Percentiles rank a stretch among this genome's conserved stretches.
phyloP scores from a whole-genome alignment of 2,113 vertebrate genomes.

The Chaetorhynchus papuensis region DNA sequence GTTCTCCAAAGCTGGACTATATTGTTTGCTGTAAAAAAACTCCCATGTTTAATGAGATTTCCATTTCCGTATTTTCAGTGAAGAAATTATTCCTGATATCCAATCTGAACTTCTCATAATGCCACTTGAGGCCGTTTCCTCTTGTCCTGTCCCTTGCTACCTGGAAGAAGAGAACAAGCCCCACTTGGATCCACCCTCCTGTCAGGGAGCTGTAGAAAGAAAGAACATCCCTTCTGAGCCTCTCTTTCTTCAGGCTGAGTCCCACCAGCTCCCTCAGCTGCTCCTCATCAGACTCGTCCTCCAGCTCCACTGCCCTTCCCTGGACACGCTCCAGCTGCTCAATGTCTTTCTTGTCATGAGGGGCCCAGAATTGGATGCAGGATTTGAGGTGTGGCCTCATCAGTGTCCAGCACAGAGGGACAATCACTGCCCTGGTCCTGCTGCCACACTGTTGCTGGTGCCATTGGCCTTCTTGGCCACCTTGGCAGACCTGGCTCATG shows the following conservation, averaged over 20 bases:
- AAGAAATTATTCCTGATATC: not conserved
- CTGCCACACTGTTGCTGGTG: not conserved
- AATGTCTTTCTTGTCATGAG: fast-evolving
- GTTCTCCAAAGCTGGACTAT: not conserved
- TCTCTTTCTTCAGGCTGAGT: not conserved
- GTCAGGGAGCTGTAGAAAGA: too few species aligned
- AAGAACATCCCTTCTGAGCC: fast-evolving
- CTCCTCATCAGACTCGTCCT: not conserved
- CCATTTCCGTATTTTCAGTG: not conserved
- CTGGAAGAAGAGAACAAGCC: not conserved
- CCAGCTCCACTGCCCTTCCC: fast-evolving
- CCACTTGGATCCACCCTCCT: fast-evolving
- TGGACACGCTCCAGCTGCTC: fast-evolving
- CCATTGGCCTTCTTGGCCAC: not conserved
- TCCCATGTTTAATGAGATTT: not conserved
- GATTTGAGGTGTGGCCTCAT: fast-evolving
- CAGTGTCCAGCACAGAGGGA: not conserved
- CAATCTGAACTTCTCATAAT: not conserved
- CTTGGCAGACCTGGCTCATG: not conserved
- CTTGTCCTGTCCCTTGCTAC: not conserved
- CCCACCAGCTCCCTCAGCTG: not conserved
- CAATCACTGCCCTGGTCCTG: not conserved
- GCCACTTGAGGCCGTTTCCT: not conserved
- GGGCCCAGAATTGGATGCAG: fast-evolving
- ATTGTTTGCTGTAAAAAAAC: not conserved